Evolutionary conservation across 1,140 invertebrate species (phyloP).

Genomic region (Drosophila saltans): DNA sequence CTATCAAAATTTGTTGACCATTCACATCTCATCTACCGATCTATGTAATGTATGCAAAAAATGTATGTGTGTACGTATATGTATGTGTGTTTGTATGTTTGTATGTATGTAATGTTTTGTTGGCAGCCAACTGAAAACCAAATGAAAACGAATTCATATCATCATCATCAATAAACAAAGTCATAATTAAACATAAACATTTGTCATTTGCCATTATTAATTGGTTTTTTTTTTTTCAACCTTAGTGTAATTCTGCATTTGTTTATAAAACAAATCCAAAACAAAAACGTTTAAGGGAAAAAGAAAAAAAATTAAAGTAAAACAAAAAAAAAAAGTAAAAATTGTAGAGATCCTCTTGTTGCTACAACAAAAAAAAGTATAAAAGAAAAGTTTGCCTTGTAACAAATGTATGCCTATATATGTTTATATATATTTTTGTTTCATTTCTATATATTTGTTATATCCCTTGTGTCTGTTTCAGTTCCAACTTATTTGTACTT

Average conservation of each 20-base stretch:
- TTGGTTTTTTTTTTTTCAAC: neutral
- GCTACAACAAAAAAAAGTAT: neutral
- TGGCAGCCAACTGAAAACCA: constrained; percentile 9
- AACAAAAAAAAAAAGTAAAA: neutral
- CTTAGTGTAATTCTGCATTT: constrained; percentile 1
- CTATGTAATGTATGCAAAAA: constrained; percentile 20
- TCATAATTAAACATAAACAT: constrained; percentile 7
- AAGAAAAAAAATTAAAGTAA: neutral
- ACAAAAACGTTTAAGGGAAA: neutral
- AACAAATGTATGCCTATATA: constrained; percentile 27
- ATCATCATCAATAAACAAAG: constrained; percentile 4
- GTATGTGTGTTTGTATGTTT: neutral
- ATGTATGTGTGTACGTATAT: constrained; percentile 11
- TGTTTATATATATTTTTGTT: constrained; percentile 41
- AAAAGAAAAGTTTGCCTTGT: constrained; percentile 1
- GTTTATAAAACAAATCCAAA: neutral
- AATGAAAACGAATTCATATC: neutral
- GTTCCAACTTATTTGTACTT: constrained; percentile 29
- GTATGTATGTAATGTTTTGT: constrained; percentile 9
- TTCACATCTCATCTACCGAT: neutral
- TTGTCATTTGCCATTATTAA: neutral
- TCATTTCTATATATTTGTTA: constrained; percentile 25
- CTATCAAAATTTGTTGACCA: neutral
- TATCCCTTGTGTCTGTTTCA: constrained; percentile 40
- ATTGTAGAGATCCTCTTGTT: constrained; percentile 8